Base-by-base conservation (phyloP, 92 coral and sea anemone species). In the Galaxea fascicularis region DNA sequence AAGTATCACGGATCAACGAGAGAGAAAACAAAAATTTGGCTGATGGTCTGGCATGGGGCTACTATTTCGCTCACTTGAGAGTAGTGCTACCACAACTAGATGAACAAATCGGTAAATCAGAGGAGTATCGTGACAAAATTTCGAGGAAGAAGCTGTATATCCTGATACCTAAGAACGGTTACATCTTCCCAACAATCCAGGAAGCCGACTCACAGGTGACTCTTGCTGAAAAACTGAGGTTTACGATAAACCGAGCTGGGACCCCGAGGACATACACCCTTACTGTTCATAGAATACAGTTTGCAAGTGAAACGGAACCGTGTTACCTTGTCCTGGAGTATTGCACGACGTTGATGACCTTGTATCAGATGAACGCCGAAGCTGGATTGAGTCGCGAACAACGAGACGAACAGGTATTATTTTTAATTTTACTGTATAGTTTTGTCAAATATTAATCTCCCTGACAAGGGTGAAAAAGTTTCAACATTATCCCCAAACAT, bases 41-140 rank as follows among this genome's bases (percentile, higher is more conserved):
- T 29, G 96, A 95, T 60, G 98, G 98, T 15, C 87, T 95, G 53
- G 98, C 98, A 9, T 95, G 98, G 98, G 77, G 95, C 20, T 95
- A 78, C 76, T 95, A 95, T 76, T 92, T 88, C 59, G 98, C 95
- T 41, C 93, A 95, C 81, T 76, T 95, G 62, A 92, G 79, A 74
- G 76, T 95, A 65, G 94, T 95, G 59, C 89, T 95, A 21, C 98
- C 98, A 11, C 51, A 78, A 6, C 74, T 95, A 12, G 74, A 26
- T 47, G 8, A 41, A 1, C 91, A 90, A 68, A 93, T 95, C 21
- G 62, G 69, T 24, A 16, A 53, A 10, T 59, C 94, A 8, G 82
- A 22, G 14, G 13, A 77, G n/a, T 45, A 52, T 45, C 81, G 91
- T 24, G 52, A 84, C 82, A 15, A 70, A 41, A 69, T 93, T 16